phyloP scores from a whole-genome alignment of 1,140 invertebrate species.

The Rhizoglyphus robini region DNA sequence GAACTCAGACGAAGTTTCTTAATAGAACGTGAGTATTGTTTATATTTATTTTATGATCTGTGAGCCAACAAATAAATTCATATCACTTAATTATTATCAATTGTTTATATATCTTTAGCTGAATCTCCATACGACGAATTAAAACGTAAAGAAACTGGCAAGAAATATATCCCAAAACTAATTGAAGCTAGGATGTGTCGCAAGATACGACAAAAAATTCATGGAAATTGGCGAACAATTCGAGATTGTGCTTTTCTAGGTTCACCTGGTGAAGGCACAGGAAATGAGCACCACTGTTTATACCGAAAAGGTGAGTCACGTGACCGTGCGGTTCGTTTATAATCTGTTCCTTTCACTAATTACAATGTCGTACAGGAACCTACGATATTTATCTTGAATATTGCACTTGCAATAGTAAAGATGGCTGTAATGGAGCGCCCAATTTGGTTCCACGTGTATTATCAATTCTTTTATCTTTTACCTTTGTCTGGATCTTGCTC shows the following conservation, averaged over 20 bases:
- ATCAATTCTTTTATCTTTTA: background rate
- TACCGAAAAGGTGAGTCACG: slow-evolving; percentile 58
- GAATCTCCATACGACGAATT: slow-evolving; percentile 6
- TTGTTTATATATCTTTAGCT: background rate
- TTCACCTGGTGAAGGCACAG: slow-evolving; percentile 62
- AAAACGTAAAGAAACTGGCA: background rate
- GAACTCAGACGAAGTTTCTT: slow-evolving; percentile 3
- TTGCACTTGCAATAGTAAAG: slow-evolving; percentile 77
- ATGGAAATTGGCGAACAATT: slow-evolving; percentile 78
- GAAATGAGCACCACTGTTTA: slow-evolving; percentile 75
- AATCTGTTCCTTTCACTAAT: background rate
- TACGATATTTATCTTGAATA: slow-evolving; percentile 61
- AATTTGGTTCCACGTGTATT: background rate
- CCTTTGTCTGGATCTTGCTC: background rate
- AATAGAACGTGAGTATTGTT: background rate
- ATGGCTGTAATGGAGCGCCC: slow-evolving; percentile 61
- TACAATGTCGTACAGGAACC: slow-evolving; percentile 35
- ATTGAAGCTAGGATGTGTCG: slow-evolving; percentile 68
- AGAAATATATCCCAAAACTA: background rate
- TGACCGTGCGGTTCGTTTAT: background rate
- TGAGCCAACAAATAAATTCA: too few species aligned
- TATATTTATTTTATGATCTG: too few species aligned
- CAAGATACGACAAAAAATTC: slow-evolving; percentile 82
- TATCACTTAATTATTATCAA: background rate
- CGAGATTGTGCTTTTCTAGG: slow-evolving; percentile 76